Conservation (phyloP, 2,797 vertebrate species). For the Novumbra hubbsi region DNA sequence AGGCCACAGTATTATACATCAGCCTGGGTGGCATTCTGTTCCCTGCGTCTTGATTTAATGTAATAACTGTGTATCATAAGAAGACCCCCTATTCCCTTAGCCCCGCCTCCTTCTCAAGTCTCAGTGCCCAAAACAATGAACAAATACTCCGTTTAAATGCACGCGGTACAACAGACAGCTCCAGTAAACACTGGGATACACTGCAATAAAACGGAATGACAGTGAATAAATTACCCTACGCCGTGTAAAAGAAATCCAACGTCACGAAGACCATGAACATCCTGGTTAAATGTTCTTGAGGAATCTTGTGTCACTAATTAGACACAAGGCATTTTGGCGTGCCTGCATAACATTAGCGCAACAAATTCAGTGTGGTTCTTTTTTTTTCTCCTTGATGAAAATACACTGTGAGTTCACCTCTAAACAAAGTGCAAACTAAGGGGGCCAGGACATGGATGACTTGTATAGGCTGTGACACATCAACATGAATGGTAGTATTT, state of each 20-base stretch:
- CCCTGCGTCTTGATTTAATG: not conserved
- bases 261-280: not conserved
- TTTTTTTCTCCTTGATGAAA: slow-evolving; percentile 50
- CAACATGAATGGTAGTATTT: slow-evolving; percentile 72
- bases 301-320: slow-evolving; percentile 38
- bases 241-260: not conserved
- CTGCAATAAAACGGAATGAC: not conserved
- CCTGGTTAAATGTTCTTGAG: slow-evolving; percentile 27
- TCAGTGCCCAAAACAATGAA: not conserved
- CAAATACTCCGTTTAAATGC: not conserved
- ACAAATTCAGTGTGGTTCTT: not conserved
- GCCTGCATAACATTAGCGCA: slow-evolving; percentile 53
- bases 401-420: slow-evolving; percentile 54
- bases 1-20: not conserved
- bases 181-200: not conserved
- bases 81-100: not conserved
- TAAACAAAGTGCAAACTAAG: slow-evolving; percentile 59
- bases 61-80: not conserved
- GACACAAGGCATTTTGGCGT: slow-evolving; percentile 27
- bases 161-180: not conserved
- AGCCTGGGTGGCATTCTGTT: not conserved
- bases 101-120: not conserved
- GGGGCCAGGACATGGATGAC: slow-evolving; percentile 54
- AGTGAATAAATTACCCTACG: not conserved
- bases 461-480: slow-evolving; percentile 69